Evolutionary conservation across 2,113 vertebrate species (phyloP).

Genomic region (Cyrtonyx montezumae): DNA sequence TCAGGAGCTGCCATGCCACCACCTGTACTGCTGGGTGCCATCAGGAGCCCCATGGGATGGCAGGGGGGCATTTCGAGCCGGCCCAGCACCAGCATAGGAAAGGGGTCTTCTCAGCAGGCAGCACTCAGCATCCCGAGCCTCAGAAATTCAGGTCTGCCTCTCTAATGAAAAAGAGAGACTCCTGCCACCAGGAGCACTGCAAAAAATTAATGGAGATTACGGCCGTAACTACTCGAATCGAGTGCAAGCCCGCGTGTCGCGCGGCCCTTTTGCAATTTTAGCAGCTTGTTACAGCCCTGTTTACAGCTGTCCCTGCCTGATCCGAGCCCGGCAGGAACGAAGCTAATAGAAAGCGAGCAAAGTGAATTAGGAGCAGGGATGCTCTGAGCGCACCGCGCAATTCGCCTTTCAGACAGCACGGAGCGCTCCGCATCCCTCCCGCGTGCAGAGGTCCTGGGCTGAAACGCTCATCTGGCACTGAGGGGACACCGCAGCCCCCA

Average conservation of each 20-base stretch:
- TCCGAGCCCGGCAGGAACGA: not conserved
- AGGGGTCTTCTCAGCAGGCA: not conserved
- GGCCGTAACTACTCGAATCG: not conserved
- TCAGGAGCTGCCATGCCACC: slow-evolving; percentile 34
- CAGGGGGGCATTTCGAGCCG: not conserved
- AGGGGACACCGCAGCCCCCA: rapidly evolving
- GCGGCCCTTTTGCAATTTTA: not conserved
- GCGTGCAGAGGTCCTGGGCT: rapidly evolving
- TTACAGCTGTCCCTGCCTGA: not conserved
- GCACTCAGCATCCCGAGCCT: not conserved
- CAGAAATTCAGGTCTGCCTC: not conserved
- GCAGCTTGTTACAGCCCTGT: not conserved
- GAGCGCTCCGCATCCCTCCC: not conserved
- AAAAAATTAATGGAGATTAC: slow-evolving; percentile 31
- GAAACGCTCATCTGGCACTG: rapidly evolving
- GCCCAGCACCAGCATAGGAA: not conserved
- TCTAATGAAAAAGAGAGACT: not conserved
- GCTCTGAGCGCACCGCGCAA: rapidly evolving
- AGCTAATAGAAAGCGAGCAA: not conserved
- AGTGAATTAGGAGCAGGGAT: not conserved
- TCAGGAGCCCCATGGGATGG: not conserved
- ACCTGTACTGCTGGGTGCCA: slow-evolving; percentile 22
- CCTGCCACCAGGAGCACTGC: not conserved
- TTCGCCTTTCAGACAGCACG: not conserved
- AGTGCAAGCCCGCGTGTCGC: not conserved